These are phyloP conservation scores for Diplodus puntazzo DNA, from an alignment of 2,797 vertebrate species.

Conservation along the genomic window DNA sequence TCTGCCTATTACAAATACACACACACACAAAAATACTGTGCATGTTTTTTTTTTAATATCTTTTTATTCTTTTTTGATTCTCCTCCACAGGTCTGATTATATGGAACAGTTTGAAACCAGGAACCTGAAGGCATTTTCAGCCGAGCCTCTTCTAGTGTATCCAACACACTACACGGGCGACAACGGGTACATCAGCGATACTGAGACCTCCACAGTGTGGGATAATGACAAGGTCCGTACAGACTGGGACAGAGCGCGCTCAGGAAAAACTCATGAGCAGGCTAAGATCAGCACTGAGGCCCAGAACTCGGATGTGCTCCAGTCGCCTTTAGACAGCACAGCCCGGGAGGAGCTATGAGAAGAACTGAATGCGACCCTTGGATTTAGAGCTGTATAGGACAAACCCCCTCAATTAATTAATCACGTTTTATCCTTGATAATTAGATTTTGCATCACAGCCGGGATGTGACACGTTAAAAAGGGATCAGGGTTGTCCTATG, in stretches of 20 bases:
- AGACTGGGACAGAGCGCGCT: constrained; percentile 92
- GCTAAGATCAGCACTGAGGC: constrained; percentile 90
- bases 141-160: constrained; percentile 93
- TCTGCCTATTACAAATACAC: background rate
- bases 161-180: constrained; percentile 96
- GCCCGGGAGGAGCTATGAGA: constrained; percentile 93
- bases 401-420: constrained; percentile 23
- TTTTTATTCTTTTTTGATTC: constrained; percentile 12
- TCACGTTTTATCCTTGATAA: constrained; percentile 31
- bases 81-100: constrained; percentile 86
- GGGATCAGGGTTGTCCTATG: constrained; percentile 48
- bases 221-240: constrained; percentile 90
- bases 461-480: constrained; percentile 57
- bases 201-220: constrained; percentile 95
- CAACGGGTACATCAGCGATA: constrained; percentile 93
- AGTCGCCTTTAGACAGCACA: constrained; percentile 90
- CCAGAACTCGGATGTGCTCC: constrained; percentile 91
- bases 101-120: constrained; percentile 90
- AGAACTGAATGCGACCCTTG: constrained; percentile 12
- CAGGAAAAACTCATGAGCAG: constrained; percentile 91
- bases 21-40: background rate
- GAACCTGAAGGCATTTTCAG: constrained; percentile 91
- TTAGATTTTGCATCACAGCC: constrained; percentile 45
- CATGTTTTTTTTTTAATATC: background rate
- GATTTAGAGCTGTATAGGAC: constrained; percentile 22